These are phyloP conservation scores for Oreochromis aureus DNA, from an alignment of 2,113 vertebrate species.

Conservation along the genomic window DNA sequence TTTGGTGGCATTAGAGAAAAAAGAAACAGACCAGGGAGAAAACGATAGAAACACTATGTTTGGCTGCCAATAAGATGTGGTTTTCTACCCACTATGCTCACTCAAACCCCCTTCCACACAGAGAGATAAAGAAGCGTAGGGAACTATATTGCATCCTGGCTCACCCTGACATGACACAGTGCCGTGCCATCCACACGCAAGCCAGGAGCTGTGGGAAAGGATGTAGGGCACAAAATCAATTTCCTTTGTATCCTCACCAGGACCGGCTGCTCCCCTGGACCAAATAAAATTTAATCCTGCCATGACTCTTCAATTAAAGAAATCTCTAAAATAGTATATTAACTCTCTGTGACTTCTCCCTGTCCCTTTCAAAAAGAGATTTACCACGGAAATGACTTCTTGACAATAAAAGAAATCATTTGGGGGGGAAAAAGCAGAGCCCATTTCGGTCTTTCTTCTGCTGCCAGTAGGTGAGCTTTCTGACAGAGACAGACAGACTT, in stretches of 20 bases:
- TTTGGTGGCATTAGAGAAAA: not conserved
- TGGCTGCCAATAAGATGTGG: not conserved
- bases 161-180: not conserved
- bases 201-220: conserved; percentile 36
- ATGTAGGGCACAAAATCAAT: conserved; percentile 64
- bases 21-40: not conserved
- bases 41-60: not conserved
- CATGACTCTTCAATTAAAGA: conserved; percentile 65
- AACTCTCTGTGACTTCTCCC: conserved; percentile 32
- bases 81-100: not conserved
- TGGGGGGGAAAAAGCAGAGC: not conserved
- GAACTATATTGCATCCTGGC: not conserved
- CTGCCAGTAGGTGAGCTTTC: not conserved
- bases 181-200: not conserved
- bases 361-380: conserved; percentile 39
- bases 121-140: not conserved
- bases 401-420: conserved; percentile 26
- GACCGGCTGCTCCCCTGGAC: conserved; percentile 36
- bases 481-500: not conserved
- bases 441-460: not conserved
- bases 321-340: conserved; percentile 39
- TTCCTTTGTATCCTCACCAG: conserved; percentile 46
- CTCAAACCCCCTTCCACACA: not conserved
- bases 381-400: conserved; percentile 42
- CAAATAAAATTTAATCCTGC: conserved; percentile 59